phyloP scores from a whole-genome alignment of 2,797 vertebrate species.

The Ispidina lecontei region DNA sequence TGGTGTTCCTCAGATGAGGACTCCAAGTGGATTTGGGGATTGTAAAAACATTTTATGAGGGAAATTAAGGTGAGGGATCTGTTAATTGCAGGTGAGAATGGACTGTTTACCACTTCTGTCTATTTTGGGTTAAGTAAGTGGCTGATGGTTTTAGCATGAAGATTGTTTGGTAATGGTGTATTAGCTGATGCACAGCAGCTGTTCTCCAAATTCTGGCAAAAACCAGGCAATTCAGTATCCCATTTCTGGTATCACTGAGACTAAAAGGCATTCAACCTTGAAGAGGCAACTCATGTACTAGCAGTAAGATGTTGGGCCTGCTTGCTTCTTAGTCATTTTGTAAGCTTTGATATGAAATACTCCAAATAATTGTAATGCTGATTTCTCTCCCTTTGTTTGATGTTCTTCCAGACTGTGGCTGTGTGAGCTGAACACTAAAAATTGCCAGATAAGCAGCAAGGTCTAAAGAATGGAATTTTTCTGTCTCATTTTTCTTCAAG shows the following conservation, averaged over 20 bases:
- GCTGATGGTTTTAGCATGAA: neutral
- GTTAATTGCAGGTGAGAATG: neutral
- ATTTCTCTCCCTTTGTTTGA: neutral
- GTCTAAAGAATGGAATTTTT: neutral
- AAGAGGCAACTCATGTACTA: neutral
- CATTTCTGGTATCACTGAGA: neutral
- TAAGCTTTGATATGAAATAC: neutral
- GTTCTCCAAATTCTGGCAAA: neutral
- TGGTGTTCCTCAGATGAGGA: neutral
- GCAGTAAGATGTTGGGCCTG: neutral
- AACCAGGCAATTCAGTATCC: neutral
- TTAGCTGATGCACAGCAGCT: neutral
- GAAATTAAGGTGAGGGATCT: neutral
- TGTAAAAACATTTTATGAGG: neutral
- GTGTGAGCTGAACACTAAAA: slow-evolving; percentile 8
- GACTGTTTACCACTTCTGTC: neutral
- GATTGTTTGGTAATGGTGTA: neutral
- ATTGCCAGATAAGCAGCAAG: neutral
- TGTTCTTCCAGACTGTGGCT: neutral
- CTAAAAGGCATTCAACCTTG: neutral
- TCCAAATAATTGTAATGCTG: neutral
- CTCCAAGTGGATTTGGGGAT: neutral
- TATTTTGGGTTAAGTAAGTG: neutral
- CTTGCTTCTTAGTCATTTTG: neutral
- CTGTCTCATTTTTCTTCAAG: slow-evolving; percentile 31